phyloP scores from a whole-genome alignment of 2,888 invertebrate species.

The Thera britannica region DNA sequence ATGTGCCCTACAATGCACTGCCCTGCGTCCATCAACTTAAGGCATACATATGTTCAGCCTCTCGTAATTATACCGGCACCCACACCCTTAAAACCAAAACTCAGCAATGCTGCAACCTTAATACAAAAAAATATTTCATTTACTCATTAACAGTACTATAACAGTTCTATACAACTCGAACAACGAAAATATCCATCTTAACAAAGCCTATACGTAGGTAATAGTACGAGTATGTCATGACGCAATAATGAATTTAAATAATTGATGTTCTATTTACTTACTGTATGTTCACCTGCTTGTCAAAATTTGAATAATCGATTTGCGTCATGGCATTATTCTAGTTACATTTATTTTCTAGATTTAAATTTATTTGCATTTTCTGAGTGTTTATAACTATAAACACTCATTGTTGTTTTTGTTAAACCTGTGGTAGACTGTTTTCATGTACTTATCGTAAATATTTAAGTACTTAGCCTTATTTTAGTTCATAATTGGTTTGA shows the following conservation, averaged over 20 bases:
- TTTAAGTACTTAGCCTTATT: conserved; percentile 8
- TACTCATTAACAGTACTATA: too few relatives aligned
- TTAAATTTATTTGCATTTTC: conserved; percentile 17
- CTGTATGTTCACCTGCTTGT: background rate
- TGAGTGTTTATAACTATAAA: background rate
- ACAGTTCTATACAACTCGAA: too few relatives aligned
- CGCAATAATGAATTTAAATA: conserved; percentile 1
- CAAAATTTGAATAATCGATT: background rate
- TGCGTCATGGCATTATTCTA: background rate
- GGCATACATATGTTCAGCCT: too few relatives aligned
- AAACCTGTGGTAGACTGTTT: background rate
- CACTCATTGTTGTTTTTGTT: conserved; percentile 1
- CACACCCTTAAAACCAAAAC: too few relatives aligned
- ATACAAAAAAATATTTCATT: too few relatives aligned
- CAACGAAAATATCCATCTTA: conserved; percentile 6
- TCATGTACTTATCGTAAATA: conserved; percentile 10
- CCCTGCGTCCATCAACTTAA: too few relatives aligned
- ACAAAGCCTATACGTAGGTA: background rate
- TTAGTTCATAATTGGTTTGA: background rate
- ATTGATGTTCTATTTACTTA: background rate
- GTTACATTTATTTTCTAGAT: background rate
- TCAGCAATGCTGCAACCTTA: too few relatives aligned
- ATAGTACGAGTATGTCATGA: background rate
- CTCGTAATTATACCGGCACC: too few relatives aligned
- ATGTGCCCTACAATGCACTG: too few relatives aligned